Evolutionary conservation across 2,113 vertebrate genomes (phyloP), one percentile per base, ranked within the genome.

Genomic region (Noturus placidus): DNA sequence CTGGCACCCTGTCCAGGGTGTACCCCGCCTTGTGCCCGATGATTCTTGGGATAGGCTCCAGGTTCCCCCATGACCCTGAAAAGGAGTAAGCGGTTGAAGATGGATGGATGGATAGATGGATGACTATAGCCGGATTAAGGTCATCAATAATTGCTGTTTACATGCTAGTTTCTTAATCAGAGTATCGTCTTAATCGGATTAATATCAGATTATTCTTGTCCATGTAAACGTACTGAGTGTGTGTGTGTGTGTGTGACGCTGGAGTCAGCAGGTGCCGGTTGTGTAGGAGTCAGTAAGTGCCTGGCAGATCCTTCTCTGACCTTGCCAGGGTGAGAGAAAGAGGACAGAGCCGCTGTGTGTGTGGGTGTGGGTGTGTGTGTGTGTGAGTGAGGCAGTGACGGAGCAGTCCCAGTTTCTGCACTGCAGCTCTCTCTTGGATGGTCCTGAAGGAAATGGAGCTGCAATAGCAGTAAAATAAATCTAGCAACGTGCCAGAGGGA

Each of bases 301-400:
- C 90, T 84, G 87, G 87, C 65, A 74, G 89, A 82, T 86, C 85
- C 86, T 82, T 78, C 88, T 86, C 87, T 89, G 90, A 92, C 91
- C 91, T 91, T 92, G 90, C 63, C 76, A 84, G 65, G 57, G 86
- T 84, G 82, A 80, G 82, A 85, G 82, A 90, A 88, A 27, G 81
- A 87, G 89, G 74, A 84, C 85, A 88, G 69, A 42, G 82, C 50
- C 63, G 4, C 52, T 70, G 67, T 85, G 87, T 90, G 61, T 82
- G 78, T 86, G 85, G 83, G 88, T 89, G 81, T 84, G 69, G 76
- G 63, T 63, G 61, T 85, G 84, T 59, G 57, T 70, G 54, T 59
- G 57, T 20, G 46, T 63, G 61, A 65, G 82, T 25, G 83, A 85
- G 72, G 42, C 33, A 25, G 67, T 87, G 52, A 81, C 22, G n/a